Base-by-base conservation (phyloP, 2,113 vertebrate genomes). In the Hoplias malabaricus region DNA sequence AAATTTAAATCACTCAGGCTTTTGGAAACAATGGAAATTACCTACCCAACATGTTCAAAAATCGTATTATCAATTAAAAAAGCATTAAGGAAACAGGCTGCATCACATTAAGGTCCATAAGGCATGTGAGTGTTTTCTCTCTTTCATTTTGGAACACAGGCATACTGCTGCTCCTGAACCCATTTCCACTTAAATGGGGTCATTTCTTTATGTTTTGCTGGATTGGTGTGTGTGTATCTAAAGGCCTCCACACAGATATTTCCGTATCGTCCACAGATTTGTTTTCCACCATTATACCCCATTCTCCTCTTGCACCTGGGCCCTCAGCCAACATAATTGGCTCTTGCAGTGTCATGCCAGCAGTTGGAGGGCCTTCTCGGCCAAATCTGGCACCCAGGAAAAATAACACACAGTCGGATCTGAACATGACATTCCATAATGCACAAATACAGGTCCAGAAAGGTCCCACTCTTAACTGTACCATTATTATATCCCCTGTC, bases 261-360 rank as follows among this genome's bases (percentile, higher is more conserved):
- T 48, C 11, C 7, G 42, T 63, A 61, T 73, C 46, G 25, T 61
- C 31, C 40, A 13, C 34, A 40, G 12, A 43, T 43, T 46, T 34
- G 34, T n/a, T 23, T 68, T 46, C 6, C 7, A 40, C 27, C 59
- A 66, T 78, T 81, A 70, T 40, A 56, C 31, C 21, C 21, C 12
- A 38, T 54, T 16, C 36, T 13, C 29, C 71, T 23, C 29, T 38
- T 33, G 27, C 29, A 83, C 76, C 62, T 82, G 81, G 80, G 57
- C 78, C 69, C 53, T 23, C 61, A 69, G 76, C 48, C 46, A 38
- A 13, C n/a, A 16, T 63, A 8, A 79, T n/a, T 19, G 42, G 53
- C 50, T 69, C 13, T n/a, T 25, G 10, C 54, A 40, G 23, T 78
- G 76, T 53, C 76, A 78, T 71, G 68, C 19, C 75, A 80, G 65